Evolutionary conservation across 1,140 invertebrate genomes (phyloP), one percentile per base, ranked within the genome.

Genomic region (Helicorthomorpha holstii): DNA sequence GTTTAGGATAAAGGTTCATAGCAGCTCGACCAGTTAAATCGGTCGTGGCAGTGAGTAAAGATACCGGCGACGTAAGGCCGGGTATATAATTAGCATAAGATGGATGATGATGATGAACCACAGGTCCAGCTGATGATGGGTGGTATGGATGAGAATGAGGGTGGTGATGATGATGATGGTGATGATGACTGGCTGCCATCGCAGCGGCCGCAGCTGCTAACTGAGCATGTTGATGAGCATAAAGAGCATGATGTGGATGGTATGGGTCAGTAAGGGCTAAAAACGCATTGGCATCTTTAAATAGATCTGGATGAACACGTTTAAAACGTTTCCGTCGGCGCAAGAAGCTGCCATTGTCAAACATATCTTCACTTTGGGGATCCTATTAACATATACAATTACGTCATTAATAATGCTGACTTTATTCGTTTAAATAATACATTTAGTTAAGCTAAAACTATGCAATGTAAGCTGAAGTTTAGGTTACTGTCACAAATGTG

Each of bases 281-380:
- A 4, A 26, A 7, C 4, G 26, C 44, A 4, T 4, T 46, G 19
- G 44, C 12, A 42, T 61, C 60, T 27, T 50, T 52, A 21, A 61
- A 27, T 55, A 55, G 46, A 57, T 60, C 54, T 21, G 77, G 75
- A 23, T 77, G 77, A 7, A 85, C 83, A 45, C 91, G 71, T 66
- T 96, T 97, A 71, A 93, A 98, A 23, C 95, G 75, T 69, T 98
- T 99, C 49, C 95, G 69, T 21, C 95, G 75, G 2, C 95, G 68
- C 42, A 99, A 71, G 63, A 98, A 98, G 62, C 87, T 93, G 0
- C 96, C 96, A 66, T 98, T 98, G 64, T 98, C 95, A 62, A 99
- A 98, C 96, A 99, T 99, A 63, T 98, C 90, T 63, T 97, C 91
- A 1, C 88, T 88, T 51, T 90, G 70, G 0, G 95, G 95, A 69